Evolutionary conservation across 2,888 invertebrate genomes (phyloP).

Genomic region (Clepsis dumicolana): DNA sequence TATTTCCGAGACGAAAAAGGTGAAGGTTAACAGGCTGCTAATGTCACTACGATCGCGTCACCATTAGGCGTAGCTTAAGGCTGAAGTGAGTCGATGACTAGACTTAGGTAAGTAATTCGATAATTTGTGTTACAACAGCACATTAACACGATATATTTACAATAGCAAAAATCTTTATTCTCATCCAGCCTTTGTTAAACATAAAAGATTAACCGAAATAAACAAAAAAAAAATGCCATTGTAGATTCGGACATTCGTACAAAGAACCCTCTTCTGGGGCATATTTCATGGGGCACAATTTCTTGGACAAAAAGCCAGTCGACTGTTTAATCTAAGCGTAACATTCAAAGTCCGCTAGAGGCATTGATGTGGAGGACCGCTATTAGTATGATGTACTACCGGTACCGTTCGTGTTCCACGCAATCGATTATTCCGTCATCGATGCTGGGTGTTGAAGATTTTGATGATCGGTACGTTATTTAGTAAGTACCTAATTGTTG

Average conservation of each 20-base stretch:
- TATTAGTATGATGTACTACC: slow-evolving; percentile 65
- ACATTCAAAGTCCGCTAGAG: slow-evolving; percentile 51
- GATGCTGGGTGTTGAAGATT: slow-evolving; percentile 20
- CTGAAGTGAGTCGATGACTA: too few species aligned
- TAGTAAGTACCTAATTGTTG: neutral
- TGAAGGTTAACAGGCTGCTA: slow-evolving; percentile 23
- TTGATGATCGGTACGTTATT: neutral
- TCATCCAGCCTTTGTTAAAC: too few species aligned
- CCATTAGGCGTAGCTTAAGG: neutral
- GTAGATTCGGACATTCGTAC: neutral
- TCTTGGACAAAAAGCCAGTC: neutral
- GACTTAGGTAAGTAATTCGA: neutral
- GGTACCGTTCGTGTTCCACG: slow-evolving; percentile 68
- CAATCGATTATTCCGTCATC: slow-evolving; percentile 62
- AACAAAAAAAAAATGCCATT: too few species aligned
- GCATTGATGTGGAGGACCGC: slow-evolving; percentile 73
- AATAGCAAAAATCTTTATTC: too few species aligned
- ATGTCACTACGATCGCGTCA: slow-evolving; percentile 13
- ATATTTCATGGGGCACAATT: too few species aligned
- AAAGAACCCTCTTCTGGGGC: neutral
- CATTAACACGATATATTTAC: too few species aligned
- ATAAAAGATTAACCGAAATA: too few species aligned
- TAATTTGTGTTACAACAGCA: neutral
- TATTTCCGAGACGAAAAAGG: slow-evolving; percentile 19
- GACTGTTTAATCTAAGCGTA: slow-evolving; percentile 4